These are phyloP conservation scores for Ia io DNA, from an alignment of 2,113 vertebrate genomes.

Conservation along the genomic window DNA sequence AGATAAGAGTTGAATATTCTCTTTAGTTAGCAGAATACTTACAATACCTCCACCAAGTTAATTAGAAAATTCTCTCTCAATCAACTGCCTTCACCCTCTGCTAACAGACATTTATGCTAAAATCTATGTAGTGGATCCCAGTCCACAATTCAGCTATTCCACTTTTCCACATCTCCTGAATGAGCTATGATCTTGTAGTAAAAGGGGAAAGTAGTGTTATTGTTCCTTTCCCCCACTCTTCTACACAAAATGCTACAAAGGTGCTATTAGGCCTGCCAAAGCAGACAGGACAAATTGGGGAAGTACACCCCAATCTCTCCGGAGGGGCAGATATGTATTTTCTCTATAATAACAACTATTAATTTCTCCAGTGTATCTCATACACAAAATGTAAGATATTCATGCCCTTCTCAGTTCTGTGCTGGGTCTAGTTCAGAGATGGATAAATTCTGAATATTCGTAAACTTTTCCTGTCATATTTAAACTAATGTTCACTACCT, in stretches of 20 bases:
- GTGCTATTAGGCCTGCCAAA: background rate
- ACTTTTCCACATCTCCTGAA: background rate
- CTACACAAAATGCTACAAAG: background rate
- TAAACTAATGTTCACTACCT: constrained; percentile 18
- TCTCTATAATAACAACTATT: background rate
- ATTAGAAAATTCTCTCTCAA: background rate
- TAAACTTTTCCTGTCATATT: background rate
- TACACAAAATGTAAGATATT: background rate
- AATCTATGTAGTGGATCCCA: background rate
- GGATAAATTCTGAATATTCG: constrained; percentile 38
- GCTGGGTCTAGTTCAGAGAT: background rate
- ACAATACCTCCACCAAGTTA: background rate
- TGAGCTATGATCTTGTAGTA: background rate
- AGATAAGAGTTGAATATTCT: background rate
- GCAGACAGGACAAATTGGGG: background rate
- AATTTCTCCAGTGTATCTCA: background rate
- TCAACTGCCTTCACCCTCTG: background rate
- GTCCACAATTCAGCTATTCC: background rate
- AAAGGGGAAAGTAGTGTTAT: background rate
- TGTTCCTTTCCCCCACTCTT: background rate
- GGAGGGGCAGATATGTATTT: background rate
- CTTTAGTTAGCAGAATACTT: background rate
- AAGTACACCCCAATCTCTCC: background rate
- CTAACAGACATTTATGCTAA: background rate
- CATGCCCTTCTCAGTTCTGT: background rate